phyloP scores from a whole-genome alignment of 2,797 vertebrate genomes.

The Pseudochirops cupreus region DNA sequence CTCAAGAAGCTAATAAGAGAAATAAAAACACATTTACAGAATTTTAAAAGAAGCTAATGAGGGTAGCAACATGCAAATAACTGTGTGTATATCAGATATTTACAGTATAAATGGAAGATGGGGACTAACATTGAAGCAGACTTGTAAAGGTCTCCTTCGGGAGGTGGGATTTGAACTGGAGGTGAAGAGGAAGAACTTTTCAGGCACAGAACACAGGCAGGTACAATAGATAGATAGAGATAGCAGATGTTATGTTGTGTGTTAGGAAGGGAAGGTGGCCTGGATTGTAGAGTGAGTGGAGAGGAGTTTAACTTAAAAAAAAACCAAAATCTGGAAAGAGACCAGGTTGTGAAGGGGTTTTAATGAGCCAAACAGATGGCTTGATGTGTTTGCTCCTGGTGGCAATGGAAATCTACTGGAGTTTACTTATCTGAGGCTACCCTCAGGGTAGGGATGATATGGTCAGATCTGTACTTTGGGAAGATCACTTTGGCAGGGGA shows the following conservation, averaged over 20 bases:
- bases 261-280: background rate
- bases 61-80: too few species aligned
- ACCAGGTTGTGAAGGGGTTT: background rate
- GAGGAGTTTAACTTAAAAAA: background rate
- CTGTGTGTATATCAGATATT: background rate
- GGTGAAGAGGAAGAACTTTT: background rate
- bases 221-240: background rate
- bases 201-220: background rate
- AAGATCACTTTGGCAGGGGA: background rate
- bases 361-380: background rate
- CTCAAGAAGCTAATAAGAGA: too few species aligned
- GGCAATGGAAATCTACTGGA: background rate
- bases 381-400: background rate
- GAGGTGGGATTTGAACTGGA: background rate
- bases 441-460: background rate
- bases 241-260: background rate
- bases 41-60: too few species aligned
- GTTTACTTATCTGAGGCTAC: background rate
- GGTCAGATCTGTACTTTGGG: background rate
- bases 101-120: background rate
- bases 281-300: background rate
- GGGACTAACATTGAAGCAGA: background rate
- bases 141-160: background rate
- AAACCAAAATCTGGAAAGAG: background rate
- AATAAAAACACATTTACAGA: too few species aligned